Base-by-base conservation (phyloP, 2,113 vertebrate genomes). In the Penelope pileata region DNA sequence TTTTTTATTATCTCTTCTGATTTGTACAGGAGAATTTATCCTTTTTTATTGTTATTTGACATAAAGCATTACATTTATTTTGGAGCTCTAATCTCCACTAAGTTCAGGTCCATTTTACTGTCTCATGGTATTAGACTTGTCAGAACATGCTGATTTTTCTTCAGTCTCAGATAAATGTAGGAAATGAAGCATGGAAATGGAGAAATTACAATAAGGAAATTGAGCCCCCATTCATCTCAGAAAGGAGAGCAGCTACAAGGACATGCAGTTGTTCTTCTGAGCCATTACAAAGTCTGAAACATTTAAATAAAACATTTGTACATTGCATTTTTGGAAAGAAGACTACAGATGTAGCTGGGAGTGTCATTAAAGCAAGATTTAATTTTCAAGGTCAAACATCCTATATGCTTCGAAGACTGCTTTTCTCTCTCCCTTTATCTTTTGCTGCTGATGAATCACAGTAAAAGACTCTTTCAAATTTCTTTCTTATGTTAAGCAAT, bases 1-100 rank as follows among this genome's bases (percentile, higher is more conserved):
- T 91, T 97, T 98, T 97, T 97, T 97, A 97, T 97, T 97, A 96
- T 97, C 94, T 98, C 98, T 98, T 98, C 97, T 97, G 98, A 98
- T 98, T 98, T 98, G 96, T 98, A 97, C 97, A 98, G 98, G 98
- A 98, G 98, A 98, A 87, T 91, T 90, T 96, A 95, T 92, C 79
- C 69, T 97, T 96, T 98, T 94, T 96, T 97, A 93, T 96, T 97
- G 97, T 97, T 75, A 85, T 96, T 98, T 97, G 81, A 97, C 95
- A 97, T 96, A 88, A 95, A 92, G 74, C 96, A 74, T 97, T 98
- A 81, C 97, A 95, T 97, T 98, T 98, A 98, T 98, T 98, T 98
- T 96, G 95, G 96, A 97, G 88, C 53, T 86, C 83, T 23, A 67
- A 15, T 87, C 95, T 97, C 94, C 85, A 76, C 50, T 84, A 78